phyloP scores from a whole-genome alignment of 2,888 invertebrate genomes.

The Myopa testacea region DNA sequence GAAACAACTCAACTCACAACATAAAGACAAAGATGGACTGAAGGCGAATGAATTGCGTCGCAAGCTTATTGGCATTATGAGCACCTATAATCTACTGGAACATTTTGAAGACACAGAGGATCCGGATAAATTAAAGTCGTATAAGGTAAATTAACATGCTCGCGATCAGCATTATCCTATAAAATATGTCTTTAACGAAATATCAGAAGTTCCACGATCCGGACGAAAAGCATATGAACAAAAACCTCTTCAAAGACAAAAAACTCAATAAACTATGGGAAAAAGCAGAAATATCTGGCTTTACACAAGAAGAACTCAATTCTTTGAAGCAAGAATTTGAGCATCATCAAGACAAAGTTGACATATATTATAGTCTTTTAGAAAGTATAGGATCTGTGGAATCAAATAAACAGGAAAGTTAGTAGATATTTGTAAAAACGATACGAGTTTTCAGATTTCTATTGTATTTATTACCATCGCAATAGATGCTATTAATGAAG shows the following conservation, averaged over 20 bases:
- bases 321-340: conserved; percentile 88
- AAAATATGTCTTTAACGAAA: not conserved
- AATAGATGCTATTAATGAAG: conserved; percentile 79
- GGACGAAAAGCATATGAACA: conserved; percentile 75
- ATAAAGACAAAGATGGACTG: conserved; percentile 87
- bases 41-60: conserved; percentile 84
- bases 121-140: conserved; percentile 68
- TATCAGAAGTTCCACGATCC: conserved; percentile 63
- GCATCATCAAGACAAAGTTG: conserved; percentile 93
- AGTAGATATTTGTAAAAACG: conserved; percentile 51
- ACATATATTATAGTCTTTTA: conserved; percentile 86
- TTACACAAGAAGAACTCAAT: conserved; percentile 83
- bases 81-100: conserved; percentile 82
- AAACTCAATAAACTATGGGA: conserved; percentile 90
- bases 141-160: conserved; percentile 52
- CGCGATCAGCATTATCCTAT: not conserved
- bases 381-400: conserved; percentile 74
- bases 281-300: conserved; percentile 89
- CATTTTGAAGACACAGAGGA: conserved; percentile 80
- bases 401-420: conserved; percentile 76
- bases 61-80: conserved; percentile 85
- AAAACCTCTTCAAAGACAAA: conserved; percentile 88
- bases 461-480: not conserved
- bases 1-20: conserved; percentile 85
- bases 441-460: not conserved